Evolutionary conservation across 2,113 vertebrate genomes (phyloP), one percentile per base, ranked within the genome.

Genomic region (Salvator merianae): DNA sequence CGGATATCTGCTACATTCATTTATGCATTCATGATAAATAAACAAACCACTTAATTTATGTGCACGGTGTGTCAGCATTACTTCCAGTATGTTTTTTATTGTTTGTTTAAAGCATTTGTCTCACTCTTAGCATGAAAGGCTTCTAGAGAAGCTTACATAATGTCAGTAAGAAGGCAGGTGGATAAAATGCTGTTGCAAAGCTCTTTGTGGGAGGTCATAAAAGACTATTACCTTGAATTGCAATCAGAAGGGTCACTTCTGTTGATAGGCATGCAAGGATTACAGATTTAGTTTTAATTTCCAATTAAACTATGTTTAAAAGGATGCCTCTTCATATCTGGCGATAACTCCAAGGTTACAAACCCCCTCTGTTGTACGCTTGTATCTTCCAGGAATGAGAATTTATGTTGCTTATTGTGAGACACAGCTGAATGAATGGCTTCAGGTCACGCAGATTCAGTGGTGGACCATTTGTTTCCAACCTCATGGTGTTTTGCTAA

Each of bases 231-330:
- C 82, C 74, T 88, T 66, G 14, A 73, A 81, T 89, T 89, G 20
- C 55, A 59, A 87, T 91, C 65, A 92, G 84, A 79, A 81, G 43
- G 88, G 72, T 85, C 88, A 59, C 73, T 0, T 77, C 74, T 63
- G 75, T 6, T 62, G 65, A 84, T 90, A 85, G 86, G 82, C 72
- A 71, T 81, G 70, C 14, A 0, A 77, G 80, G 82, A 91, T 92
- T 92, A 93, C 84, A 86, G 93, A 87, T 86, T 90, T 85, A 32
- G 87, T 91, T 91, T 75, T 74, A 69, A 72, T 85, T 88, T 69
- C 5, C 86, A 77, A 47, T 89, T 82, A 80, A 87, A 75, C 68
- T 53, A 32, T 1, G 0, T 84, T 90, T 80, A 82, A 24, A 87
- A 28, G 65, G 68, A 81, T 70, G 72, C 81, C 70, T 40, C 59